phyloP scores from a whole-genome alignment of 2,113 vertebrate genomes.

The Corythaixoides concolor region DNA sequence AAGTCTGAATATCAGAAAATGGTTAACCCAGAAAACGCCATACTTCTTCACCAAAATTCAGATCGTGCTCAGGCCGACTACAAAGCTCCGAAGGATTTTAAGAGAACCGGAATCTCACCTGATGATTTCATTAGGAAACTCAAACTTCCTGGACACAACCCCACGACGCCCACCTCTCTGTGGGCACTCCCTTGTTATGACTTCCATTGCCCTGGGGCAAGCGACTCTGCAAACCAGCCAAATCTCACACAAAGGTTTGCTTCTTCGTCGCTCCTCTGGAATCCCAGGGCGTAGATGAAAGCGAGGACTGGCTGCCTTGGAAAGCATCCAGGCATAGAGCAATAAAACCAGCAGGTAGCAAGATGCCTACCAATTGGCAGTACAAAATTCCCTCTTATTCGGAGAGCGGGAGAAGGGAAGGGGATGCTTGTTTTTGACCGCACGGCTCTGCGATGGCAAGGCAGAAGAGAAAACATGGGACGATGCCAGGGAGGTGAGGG shows the following conservation, averaged over 20 bases:
- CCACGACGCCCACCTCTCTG: slow-evolving; percentile 8
- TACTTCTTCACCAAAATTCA: neutral
- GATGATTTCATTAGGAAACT: slow-evolving; percentile 12
- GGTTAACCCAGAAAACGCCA: neutral
- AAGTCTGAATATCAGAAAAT: neutral
- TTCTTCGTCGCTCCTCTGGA: slow-evolving; percentile 28
- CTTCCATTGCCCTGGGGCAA: slow-evolving; percentile 46
- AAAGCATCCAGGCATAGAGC: neutral
- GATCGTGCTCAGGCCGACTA: neutral
- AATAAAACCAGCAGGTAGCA: neutral
- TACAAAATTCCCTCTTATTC: neutral
- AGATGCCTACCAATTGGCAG: neutral
- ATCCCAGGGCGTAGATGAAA: slow-evolving; percentile 9
- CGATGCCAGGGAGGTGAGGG: neutral
- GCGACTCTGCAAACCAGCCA: slow-evolving; percentile 15
- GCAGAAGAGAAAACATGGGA: neutral
- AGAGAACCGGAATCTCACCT: neutral
- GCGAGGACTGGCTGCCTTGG: neutral
- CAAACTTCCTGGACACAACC: slow-evolving; percentile 38
- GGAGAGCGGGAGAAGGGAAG: rapidly evolving
- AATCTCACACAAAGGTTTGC: slow-evolving; percentile 38
- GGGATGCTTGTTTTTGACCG: neutral
- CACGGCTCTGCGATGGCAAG: neutral
- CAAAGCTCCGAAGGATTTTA: neutral
- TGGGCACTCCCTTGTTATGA: slow-evolving; percentile 54